Percentiles rank a stretch among this genome's conserved stretches.
Evolutionary conservation across 2,888 invertebrate species (phyloP).

Genomic region (Monopis laevigella): DNA sequence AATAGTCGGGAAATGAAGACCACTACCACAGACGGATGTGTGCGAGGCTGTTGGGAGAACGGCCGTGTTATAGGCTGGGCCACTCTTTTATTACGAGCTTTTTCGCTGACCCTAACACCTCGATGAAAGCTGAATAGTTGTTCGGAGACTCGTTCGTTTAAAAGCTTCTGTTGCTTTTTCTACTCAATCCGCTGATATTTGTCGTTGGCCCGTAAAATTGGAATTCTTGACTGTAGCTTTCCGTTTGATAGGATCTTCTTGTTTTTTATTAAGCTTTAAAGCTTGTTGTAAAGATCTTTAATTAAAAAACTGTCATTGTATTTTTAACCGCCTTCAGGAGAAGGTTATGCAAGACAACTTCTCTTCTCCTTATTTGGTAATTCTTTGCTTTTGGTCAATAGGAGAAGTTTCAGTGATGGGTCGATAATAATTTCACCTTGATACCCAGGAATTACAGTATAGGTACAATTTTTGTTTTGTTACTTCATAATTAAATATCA

Average conservation of each 20-base stretch:
- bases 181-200: neutral
- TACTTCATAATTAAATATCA: no score
- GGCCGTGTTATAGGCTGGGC: conserved; percentile 23
- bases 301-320: no score
- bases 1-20: conserved; percentile 42
- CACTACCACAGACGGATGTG: conserved; percentile 19
- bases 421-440: no score
- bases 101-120: conserved; percentile 30
- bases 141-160: conserved; percentile 15
- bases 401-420: no score
- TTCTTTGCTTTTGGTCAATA: no score
- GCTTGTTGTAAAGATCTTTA: no score
- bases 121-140: conserved; percentile 23
- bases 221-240: conserved; percentile 7
- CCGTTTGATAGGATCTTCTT: neutral
- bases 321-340: no score
- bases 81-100: conserved; percentile 27
- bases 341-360: no score
- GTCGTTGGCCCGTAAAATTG: conserved; percentile 11
- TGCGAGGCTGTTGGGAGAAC: conserved; percentile 18
- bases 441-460: no score
- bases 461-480: no score
- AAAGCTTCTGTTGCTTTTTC: conserved; percentile 1
- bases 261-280: no score
- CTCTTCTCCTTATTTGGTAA: no score